Conservation (phyloP, 2,888 invertebrate genomes). For the Smittia aterrima region DNA sequence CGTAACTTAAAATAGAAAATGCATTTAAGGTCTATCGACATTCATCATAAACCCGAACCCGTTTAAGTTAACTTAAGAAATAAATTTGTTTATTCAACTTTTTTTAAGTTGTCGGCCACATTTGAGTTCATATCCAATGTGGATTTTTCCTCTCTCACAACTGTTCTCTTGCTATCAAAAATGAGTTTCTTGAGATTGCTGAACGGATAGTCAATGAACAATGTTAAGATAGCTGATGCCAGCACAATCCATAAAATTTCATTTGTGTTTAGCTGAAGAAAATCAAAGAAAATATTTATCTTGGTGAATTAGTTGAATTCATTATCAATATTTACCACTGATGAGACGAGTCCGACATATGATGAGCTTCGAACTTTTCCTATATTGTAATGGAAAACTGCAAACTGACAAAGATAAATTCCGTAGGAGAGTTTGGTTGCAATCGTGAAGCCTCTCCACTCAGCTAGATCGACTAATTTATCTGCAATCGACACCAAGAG, state of each 20-base stretch:
- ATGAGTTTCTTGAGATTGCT: conserved; percentile 6
- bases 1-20: no score
- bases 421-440: conserved; percentile 68
- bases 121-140: no score
- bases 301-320: no score
- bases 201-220: conserved; percentile 3
- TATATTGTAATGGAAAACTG: conserved; percentile 68
- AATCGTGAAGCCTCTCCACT: conserved; percentile 62
- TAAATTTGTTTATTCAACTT: no score
- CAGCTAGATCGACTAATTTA: conserved; percentile 57
- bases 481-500: conserved; percentile 50
- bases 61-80: no score
- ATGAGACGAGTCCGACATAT: conserved; percentile 59
- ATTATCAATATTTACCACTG: conserved; percentile 49
- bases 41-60: no score
- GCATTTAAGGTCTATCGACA: no score
- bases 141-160: no score
- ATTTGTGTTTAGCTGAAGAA: background rate
- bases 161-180: background rate
- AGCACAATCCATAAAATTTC: background rate
- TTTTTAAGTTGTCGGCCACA: no score
- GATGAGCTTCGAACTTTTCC: conserved; percentile 60
- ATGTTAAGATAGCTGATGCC: background rate
- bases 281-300: no score
- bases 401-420: conserved; percentile 68